Evolutionary conservation across 2,797 vertebrate genomes (phyloP), one percentile per base, ranked within the genome.

Genomic region (Gallinago solitaria): DNA sequence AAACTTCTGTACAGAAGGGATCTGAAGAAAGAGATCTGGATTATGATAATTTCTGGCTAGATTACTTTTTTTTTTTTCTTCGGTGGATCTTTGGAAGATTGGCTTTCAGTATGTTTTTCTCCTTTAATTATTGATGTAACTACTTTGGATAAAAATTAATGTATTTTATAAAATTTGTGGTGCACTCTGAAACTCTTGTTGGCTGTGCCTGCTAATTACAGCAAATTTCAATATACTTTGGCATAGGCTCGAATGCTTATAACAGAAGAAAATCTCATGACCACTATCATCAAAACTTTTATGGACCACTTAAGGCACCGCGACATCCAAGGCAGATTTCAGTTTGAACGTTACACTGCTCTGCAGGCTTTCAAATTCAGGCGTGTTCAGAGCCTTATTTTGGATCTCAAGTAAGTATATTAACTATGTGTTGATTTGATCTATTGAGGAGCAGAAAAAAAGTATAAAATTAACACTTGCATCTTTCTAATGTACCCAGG

Each of bases 321-420:
- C 92, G 99, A 99, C 96, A 93, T 98, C 64, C 99, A 99, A 95
- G 99, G 99, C 48, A 98, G 98, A 35, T 99, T 99, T 98, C 99
- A 99, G 96, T 99, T 99, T 61, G 99, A 99, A 95, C 98, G 99
- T 84, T 99, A 99, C 93, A 99, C 99, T 1, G 98, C 99, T 41
- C 98, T 99, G 87, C 99, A 99, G 96, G 99, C 99, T 96, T 99
- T 99, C 97, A 99, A 99, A 97, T 99, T 99, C 68, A 98, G 98
- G 60, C 98, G 99, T 57, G 99, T 99, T 75, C 99, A 99, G 97
- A 99, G 98, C 95, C 98, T 99, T 94, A 99, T 99, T 87, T 98
- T 99, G 96, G 99, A 99, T 96, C 98, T 99, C 89, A 99, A 99
- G 99, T 99, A 97, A 98, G 98, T 96, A 25, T 50, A 11, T 76